Percentiles rank a stretch among this genome's conserved stretches.
Conservation (phyloP, 2,113 vertebrate species). For the Melanerpes aurifrons region DNA sequence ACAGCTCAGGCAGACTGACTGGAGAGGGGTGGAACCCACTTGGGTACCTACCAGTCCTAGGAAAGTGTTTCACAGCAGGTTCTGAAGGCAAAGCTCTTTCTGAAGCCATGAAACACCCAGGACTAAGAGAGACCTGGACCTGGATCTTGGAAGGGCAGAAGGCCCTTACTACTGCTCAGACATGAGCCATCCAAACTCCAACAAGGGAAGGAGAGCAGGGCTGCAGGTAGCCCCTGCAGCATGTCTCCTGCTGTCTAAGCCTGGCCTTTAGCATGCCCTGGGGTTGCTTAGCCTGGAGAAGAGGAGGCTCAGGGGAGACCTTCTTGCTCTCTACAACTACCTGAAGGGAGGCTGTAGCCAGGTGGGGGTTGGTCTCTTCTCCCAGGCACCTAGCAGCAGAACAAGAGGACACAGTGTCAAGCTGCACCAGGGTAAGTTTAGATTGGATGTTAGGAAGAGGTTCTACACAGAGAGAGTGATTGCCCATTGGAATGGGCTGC, state of each 20-base stretch:
- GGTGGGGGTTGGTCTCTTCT: too few relatives aligned
- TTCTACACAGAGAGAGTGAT: too few relatives aligned
- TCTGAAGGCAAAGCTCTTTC: neutral
- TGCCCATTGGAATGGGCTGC: too few relatives aligned
- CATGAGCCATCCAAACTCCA: neutral
- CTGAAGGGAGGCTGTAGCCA: too few relatives aligned
- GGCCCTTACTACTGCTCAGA: neutral
- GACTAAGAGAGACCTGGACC: neutral
- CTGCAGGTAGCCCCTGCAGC: neutral
- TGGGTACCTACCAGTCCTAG: neutral
- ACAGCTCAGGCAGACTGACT: neutral
- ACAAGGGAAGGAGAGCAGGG: neutral
- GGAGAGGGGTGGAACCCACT: neutral
- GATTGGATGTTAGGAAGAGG: too few relatives aligned
- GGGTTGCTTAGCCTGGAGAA: too few relatives aligned
- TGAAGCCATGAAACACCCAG: neutral
- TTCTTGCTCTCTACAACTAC: too few relatives aligned
- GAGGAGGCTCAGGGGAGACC: too few relatives aligned
- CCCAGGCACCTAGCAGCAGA: too few relatives aligned
- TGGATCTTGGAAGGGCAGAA: neutral
- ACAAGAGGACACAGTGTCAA: too few relatives aligned
- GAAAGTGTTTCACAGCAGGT: neutral
- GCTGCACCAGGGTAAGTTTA: too few relatives aligned
- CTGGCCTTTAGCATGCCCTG: fast-evolving
- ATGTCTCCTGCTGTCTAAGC: neutral